Conservation (phyloP, 2,113 vertebrate species). For the Prunella himalayana region DNA sequence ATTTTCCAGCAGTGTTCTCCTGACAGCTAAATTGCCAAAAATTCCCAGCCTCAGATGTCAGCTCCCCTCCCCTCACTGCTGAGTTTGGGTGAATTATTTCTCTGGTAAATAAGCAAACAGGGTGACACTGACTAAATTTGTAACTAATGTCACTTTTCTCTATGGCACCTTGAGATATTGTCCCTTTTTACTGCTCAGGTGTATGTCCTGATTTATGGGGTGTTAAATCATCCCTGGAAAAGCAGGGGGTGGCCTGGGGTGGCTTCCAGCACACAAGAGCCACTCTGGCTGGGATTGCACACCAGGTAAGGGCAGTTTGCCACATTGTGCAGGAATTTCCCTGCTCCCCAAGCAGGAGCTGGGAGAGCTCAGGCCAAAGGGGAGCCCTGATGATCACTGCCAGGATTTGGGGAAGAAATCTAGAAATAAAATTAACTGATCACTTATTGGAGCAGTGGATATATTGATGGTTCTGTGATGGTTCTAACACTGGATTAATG, state of each 20-base stretch:
- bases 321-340: not conserved
- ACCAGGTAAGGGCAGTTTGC: fast-evolving
- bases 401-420: not conserved
- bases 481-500: fast-evolving
- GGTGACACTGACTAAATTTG: not conserved
- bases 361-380: not conserved
- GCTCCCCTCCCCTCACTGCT: not conserved
- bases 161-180: fast-evolving
- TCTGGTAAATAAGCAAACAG: not conserved
- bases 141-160: not conserved
- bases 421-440: not conserved
- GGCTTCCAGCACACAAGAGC: not conserved
- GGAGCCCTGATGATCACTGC: not conserved
- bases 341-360: not conserved
- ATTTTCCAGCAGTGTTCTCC: not conserved
- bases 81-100: not conserved
- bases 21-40: not conserved
- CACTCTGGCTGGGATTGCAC: fast-evolving
- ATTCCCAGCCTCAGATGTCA: not conserved
- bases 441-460: fast-evolving
- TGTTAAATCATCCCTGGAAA: not conserved
- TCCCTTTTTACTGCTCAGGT: fast-evolving
- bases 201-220: not conserved
- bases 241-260: not conserved
- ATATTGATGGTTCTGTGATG: fast-evolving